Percentiles rank a stretch among this genome's conserved stretches.
Evolutionary conservation across 2,113 vertebrate genomes (phyloP).

Genomic region (Pycnonotus jocosus): DNA sequence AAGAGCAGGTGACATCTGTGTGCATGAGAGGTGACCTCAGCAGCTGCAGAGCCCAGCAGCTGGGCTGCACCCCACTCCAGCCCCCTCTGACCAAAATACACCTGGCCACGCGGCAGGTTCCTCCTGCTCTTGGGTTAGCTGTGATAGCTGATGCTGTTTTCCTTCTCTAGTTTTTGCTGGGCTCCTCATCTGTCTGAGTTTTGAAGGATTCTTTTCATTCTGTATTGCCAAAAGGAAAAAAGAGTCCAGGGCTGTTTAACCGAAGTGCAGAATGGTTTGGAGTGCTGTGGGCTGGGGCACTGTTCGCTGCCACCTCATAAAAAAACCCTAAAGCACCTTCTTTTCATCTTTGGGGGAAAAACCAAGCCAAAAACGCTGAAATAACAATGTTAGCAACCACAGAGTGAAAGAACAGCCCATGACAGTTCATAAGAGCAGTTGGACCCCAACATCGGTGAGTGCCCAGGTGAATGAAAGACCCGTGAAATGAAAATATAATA

Average conservation of each 20-base stretch:
- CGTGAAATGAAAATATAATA: not conserved
- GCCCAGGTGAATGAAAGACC: not conserved
- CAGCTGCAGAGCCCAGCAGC: constrained; percentile 27
- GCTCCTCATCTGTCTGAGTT: not conserved
- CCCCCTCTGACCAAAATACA: not conserved
- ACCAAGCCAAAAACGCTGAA: not conserved
- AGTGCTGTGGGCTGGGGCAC: not conserved
- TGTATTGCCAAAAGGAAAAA: not conserved
- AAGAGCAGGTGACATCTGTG: constrained; percentile 22
- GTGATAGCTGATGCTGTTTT: not conserved
- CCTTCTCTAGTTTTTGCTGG: not conserved
- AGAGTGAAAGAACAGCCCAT: not conserved
- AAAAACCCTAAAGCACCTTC: not conserved
- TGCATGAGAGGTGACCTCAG: not conserved
- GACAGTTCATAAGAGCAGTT: not conserved
- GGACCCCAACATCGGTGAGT: not conserved
- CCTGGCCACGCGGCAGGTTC: not conserved
- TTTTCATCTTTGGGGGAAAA: not conserved
- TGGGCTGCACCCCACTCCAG: not conserved
- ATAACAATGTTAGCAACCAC: not conserved
- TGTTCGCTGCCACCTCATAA: not conserved
- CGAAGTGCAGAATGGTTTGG: not conserved
- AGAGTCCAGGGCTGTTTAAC: not conserved
- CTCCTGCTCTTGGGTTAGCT: not conserved
- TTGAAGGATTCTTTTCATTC: not conserved